A percentile compares a stretch with the other conserved stretches of the same genome.
These are phyloP conservation scores for cat (Felis catus) DNA, from an alignment of 2,113 vertebrate species.

Conservation along the genomic window F.catus_Fca126_mat1.0 CM031414.1:17481001-17481500, in stretches of 20 bases:
- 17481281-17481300: neutral
- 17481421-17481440: neutral
- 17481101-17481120: neutral
- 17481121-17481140: neutral
- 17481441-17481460: neutral
- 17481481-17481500: neutral
- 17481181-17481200: conserved; percentile 41
- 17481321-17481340: conserved; percentile 12
- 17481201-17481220: conserved; percentile 42
- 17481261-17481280: conserved; percentile 12
- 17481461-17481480: neutral
- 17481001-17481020: neutral
- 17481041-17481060: conserved; percentile 39
- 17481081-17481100: neutral
- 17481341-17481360: conserved; percentile 3
- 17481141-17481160: neutral
- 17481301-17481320: neutral
- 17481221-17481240: conserved; percentile 14
- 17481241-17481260: neutral
- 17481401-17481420: neutral
- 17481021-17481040: neutral
- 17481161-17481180: neutral
- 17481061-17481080: neutral
- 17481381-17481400: neutral
- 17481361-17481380: neutral